Evolutionary conservation across 2,888 invertebrate species (phyloP).

Genomic region (Neoaliturus tenellus): DNA sequence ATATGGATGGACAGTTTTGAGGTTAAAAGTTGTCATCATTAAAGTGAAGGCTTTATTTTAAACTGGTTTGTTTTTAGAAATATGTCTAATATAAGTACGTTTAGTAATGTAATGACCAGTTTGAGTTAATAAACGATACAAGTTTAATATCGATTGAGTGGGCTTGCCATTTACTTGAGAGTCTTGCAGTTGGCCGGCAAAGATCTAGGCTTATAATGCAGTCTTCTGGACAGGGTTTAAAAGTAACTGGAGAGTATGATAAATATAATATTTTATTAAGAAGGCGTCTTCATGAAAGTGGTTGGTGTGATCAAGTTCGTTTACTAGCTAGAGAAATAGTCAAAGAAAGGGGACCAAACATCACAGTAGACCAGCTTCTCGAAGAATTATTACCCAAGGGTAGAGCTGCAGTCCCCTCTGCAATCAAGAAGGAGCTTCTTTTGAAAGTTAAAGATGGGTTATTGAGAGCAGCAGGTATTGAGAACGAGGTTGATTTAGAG

Average conservation of each 20-base stretch:
- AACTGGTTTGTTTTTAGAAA: no score
- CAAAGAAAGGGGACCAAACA: slow-evolving; percentile 19
- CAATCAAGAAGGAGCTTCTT: slow-evolving; percentile 38
- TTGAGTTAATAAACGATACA: no score
- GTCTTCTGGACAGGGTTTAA: not conserved
- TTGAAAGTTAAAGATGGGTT: slow-evolving; percentile 39
- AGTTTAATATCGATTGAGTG: no score
- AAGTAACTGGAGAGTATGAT: slow-evolving; percentile 33
- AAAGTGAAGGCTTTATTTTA: no score
- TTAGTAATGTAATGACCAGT: no score
- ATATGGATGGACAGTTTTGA: no score
- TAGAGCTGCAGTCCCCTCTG: slow-evolving; percentile 20
- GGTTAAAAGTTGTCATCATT: no score
- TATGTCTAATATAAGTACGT: no score
- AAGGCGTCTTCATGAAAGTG: slow-evolving; percentile 47
- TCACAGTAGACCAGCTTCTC: slow-evolving; percentile 22
- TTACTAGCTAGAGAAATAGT: slow-evolving; percentile 39
- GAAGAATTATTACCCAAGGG: slow-evolving; percentile 37
- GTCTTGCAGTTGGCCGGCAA: no score
- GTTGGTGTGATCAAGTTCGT: slow-evolving; percentile 45
- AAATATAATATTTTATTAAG: slow-evolving; percentile 28
- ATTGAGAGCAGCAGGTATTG: slow-evolving; percentile 21
- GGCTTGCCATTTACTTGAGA: no score
- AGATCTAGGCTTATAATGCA: slow-evolving; percentile 7
- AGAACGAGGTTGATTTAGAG: slow-evolving; percentile 2